These are phyloP conservation scores for Patella caerulea DNA, from an alignment of 2,888 invertebrate genomes.

Conservation along the genomic window DNA sequence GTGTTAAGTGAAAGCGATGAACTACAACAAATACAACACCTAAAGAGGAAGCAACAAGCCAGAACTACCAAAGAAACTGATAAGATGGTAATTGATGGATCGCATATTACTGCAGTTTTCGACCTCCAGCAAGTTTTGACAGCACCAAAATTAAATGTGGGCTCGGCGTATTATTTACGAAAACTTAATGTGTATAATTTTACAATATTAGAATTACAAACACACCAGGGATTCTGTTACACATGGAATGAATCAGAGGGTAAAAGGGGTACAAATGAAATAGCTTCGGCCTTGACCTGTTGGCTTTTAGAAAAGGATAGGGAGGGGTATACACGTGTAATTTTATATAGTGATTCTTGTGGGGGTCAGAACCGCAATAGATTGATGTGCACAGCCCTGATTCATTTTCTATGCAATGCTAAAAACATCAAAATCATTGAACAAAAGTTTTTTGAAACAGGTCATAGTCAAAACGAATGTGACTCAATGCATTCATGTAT, in stretches of 20 bases:
- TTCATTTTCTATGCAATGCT: neutral
- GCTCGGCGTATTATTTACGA: neutral
- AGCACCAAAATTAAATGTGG: neutral
- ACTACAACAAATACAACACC: neutral
- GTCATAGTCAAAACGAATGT: neutral
- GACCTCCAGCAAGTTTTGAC: neutral
- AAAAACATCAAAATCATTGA: neutral
- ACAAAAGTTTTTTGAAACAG: neutral
- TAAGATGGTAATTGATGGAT: neutral
- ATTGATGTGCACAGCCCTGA: neutral
- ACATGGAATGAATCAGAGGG: neutral
- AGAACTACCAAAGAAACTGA: neutral
- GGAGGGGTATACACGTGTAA: neutral
- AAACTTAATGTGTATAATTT: neutral
- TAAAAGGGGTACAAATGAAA: neutral
- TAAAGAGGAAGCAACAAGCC: neutral
- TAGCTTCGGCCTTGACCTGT: neutral
- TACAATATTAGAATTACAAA: neutral
- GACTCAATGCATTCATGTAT: constrained; percentile 2
- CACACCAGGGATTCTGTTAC: neutral
- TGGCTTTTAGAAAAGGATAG: neutral
- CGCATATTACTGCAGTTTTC: neutral
- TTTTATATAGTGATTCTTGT: constrained; percentile 4
- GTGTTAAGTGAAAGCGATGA: neutral
- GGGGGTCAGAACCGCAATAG: neutral